Evolutionary conservation across 1,140 invertebrate genomes (phyloP).

Genomic region (Drosophila jambulina): DNA sequence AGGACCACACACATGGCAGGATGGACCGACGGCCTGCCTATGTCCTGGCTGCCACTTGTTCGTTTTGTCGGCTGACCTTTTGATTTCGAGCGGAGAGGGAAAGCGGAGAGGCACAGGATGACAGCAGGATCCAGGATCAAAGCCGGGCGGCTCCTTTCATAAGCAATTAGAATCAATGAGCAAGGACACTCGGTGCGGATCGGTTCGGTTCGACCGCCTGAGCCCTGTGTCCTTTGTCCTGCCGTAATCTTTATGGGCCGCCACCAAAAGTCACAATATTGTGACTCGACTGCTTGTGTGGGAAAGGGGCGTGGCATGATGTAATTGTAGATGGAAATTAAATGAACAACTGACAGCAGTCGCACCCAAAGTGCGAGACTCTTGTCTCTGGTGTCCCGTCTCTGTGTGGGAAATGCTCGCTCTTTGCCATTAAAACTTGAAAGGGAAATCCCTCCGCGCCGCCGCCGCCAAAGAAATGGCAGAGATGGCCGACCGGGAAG

Average conservation of each 20-base stretch:
- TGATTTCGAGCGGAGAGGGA: slow-evolving; percentile 25
- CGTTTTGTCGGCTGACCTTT: slow-evolving; percentile 60
- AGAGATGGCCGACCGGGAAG: slow-evolving; percentile 11
- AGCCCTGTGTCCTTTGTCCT: slow-evolving; percentile 47
- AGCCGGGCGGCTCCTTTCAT: slow-evolving; percentile 64
- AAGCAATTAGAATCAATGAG: slow-evolving; percentile 78
- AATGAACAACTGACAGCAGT: slow-evolving; percentile 39
- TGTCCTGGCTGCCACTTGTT: slow-evolving; percentile 60
- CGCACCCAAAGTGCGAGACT: slow-evolving; percentile 30
- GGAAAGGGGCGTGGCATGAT: slow-evolving; percentile 54
- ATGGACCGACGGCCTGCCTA: slow-evolving; percentile 19
- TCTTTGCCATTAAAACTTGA: slow-evolving; percentile 27
- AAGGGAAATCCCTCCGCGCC: slow-evolving; percentile 37
- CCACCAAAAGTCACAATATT: slow-evolving; percentile 73
- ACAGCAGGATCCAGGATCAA: slow-evolving; percentile 53
- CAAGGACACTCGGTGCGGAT: slow-evolving; percentile 63
- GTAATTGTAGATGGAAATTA: slow-evolving; percentile 50
- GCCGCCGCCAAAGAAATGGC: slow-evolving; percentile 24
- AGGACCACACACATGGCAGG: slow-evolving; percentile 50
- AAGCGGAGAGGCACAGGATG: slow-evolving; percentile 28
- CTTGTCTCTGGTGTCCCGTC: neutral
- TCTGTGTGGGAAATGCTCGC: slow-evolving; percentile 34
- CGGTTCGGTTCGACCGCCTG: slow-evolving; percentile 7
- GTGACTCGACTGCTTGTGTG: slow-evolving; percentile 67
- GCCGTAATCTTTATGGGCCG: slow-evolving; percentile 46